Base-by-base conservation (phyloP, 2,888 invertebrate species). In the Tuberolachnus salignus region DNA sequence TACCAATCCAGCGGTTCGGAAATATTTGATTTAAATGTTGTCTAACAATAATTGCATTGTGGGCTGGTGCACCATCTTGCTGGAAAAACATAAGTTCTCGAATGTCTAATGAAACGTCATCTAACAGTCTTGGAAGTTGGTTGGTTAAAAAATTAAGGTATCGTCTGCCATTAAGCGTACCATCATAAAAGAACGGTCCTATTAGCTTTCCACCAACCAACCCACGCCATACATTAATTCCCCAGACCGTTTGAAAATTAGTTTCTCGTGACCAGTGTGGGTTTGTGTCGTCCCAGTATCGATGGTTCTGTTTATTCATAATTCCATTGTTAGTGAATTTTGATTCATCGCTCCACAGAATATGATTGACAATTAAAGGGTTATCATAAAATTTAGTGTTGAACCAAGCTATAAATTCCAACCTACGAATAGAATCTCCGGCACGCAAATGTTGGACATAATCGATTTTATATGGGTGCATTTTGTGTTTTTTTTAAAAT, bases 401-500 rank as follows among this genome's bases (percentile, higher is more conserved):
- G 9, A 34, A 61, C 34, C 34, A 16, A 8, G 34, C 16, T 9
- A 61, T 8, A 34, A 61, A 61, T 61, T 61, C 1, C n/a, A 61
- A 34, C n/a, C 16, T 61, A 61, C 10, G 42, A n/a, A 11, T 11
- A 42, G 0, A 63, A 63, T 42, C 42, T 42, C n/a, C 61, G 13
- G 19, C 19, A 3, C 61, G 49, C 26, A 49, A 66, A 66, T 66
- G 66, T 23, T 66, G 49, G 10, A 26, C 1, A 49, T n/a, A 49
- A 11, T 66, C 26, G 4, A 19, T 6, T 66, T 66, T 66, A 51
- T 26, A 49, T 0, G 23, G 49, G 1, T 11, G 1, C 23, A 66
- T 26, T 66, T 66, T 66, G 16, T 66, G 3, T n/a, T 42, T 63
- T 42, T 66, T 66, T 66, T 46, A 13, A 66, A 66, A 66, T 66